These are phyloP conservation scores for Leptosomus discolor DNA, from an alignment of 2,113 vertebrate species.

Conservation along the genomic window DNA sequence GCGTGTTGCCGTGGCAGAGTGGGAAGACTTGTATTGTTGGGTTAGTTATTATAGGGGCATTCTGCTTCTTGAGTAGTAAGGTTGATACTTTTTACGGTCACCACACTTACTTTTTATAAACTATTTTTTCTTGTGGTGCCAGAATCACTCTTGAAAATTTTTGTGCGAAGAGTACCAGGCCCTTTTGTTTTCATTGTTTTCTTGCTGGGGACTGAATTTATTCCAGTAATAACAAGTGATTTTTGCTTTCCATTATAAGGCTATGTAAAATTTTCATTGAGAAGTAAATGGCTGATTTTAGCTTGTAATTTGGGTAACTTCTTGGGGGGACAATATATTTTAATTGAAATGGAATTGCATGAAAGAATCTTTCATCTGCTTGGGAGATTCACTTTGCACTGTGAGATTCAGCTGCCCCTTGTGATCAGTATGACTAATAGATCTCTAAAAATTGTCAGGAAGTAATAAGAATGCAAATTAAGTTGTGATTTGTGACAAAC, in stretches of 20 bases:
- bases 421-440: not conserved
- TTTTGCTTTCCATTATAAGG: not conserved
- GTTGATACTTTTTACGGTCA: not conserved
- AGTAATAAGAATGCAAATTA: not conserved
- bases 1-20: not conserved
- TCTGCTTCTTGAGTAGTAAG: not conserved
- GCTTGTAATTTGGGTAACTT: not conserved
- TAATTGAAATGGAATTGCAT: not conserved
- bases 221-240: not conserved
- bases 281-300: not conserved
- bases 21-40: not conserved
- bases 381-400: not conserved
- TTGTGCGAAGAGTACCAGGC: not conserved
- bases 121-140: not conserved
- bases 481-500: not conserved
- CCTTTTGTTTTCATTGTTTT: not conserved
- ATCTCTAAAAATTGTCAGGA: not conserved
- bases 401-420: not conserved
- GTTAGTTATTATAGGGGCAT: not conserved
- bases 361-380: not conserved
- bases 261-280: not conserved
- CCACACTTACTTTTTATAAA: not conserved
- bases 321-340: not conserved
- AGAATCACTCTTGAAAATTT: not conserved
- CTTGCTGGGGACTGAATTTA: not conserved